phyloP scores from a whole-genome alignment of 2,888 invertebrate species.

The Asteroscopus sphinx region DNA sequence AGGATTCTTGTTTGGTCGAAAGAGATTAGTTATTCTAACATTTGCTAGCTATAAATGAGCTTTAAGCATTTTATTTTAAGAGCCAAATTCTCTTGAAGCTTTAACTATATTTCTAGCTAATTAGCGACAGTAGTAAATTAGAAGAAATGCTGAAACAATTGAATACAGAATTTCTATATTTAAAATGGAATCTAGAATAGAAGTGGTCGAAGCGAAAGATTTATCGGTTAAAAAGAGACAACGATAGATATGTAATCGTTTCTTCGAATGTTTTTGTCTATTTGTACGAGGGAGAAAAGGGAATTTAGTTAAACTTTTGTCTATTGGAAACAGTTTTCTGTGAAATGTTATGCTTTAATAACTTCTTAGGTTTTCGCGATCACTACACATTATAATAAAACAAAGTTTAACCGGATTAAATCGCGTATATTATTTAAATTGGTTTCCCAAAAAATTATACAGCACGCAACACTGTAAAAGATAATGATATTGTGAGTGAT shows the following conservation, averaged over 20 bases:
- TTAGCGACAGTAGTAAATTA: slow-evolving; percentile 42
- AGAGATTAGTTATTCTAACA: slow-evolving; percentile 32
- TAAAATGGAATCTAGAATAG: slow-evolving; percentile 37
- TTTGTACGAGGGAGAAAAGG: neutral
- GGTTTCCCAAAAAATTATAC: too few relatives aligned
- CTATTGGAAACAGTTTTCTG: neutral
- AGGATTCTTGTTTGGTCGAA: slow-evolving; percentile 26
- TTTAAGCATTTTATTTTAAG: neutral
- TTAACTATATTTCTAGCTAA: slow-evolving; percentile 23
- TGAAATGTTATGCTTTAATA: too few relatives aligned
- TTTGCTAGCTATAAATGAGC: slow-evolving; percentile 2
- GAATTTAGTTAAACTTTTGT: neutral
- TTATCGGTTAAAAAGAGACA: slow-evolving; percentile 27
- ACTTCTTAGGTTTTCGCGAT: too few relatives aligned
- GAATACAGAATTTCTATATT: slow-evolving; percentile 31
- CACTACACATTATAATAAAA: too few relatives aligned
- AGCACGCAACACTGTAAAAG: too few relatives aligned
- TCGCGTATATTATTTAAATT: too few relatives aligned
- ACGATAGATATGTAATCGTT: slow-evolving; percentile 6
- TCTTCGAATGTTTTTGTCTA: slow-evolving; percentile 1
- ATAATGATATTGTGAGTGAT: too few relatives aligned
- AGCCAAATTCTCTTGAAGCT: slow-evolving; percentile 8
- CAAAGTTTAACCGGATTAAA: too few relatives aligned
- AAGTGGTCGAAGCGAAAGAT: slow-evolving; percentile 9
- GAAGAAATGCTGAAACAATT: slow-evolving; percentile 50